Conservation (phyloP, 2,797 vertebrate genomes). For the Corythornis leucogaster region DNA sequence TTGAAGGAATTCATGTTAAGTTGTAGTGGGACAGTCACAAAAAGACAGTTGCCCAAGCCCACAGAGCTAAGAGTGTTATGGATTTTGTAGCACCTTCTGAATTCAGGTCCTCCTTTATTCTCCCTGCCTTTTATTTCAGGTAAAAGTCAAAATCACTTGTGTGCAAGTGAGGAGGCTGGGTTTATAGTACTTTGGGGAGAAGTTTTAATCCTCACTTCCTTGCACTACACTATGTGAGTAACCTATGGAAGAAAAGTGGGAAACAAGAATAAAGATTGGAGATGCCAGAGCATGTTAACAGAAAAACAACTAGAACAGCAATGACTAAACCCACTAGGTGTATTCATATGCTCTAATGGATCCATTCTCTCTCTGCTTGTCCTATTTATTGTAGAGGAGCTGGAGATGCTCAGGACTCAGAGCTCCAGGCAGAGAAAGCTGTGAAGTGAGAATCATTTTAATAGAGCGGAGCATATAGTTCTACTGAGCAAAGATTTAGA, state of each 20-base stretch:
- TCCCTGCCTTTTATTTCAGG: not conserved
- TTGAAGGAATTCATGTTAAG: not conserved
- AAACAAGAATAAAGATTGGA: not conserved
- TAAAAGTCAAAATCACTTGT: not conserved
- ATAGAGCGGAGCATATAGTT: not conserved
- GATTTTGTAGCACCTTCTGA: fast-evolving
- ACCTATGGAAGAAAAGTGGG: not conserved
- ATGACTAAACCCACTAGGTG: not conserved
- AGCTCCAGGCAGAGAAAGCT: not conserved
- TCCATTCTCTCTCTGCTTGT: not conserved
- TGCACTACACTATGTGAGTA: not conserved
- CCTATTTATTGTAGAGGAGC: not conserved
- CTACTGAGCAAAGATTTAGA: not conserved
- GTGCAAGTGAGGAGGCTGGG: not conserved
- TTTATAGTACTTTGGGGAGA: not conserved
- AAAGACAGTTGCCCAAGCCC: not conserved
- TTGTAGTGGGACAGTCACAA: not conserved
- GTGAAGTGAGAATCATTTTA: not conserved
- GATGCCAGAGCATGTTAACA: not conserved
- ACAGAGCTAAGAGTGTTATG: not conserved
- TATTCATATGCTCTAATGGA: not conserved
- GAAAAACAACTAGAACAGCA: not conserved
- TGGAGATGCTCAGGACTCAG: not conserved
- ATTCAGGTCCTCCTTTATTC: not conserved
- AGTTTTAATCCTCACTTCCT: not conserved